Conservation (phyloP, 2,113 vertebrate genomes). For the Alosa alosa region DNA sequence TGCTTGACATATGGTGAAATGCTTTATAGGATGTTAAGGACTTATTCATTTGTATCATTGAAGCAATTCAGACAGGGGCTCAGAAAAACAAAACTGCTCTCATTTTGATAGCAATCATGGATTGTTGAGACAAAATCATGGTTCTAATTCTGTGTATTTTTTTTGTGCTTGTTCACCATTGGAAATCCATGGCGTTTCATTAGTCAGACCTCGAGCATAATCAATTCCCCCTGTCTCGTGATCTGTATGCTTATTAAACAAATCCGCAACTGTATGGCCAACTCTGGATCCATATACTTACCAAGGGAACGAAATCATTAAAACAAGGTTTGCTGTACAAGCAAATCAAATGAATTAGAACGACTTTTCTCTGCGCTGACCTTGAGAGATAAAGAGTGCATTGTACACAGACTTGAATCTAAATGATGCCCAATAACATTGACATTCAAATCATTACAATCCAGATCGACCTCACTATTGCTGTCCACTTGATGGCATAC, state of each 20-base stretch:
- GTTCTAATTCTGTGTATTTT: slow-evolving; percentile 29
- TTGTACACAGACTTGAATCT: not conserved
- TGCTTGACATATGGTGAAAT: no score
- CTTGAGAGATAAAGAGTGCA: not conserved
- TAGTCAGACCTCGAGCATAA: slow-evolving; percentile 30
- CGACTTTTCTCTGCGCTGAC: not conserved
- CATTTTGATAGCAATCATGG: not conserved
- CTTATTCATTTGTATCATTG: not conserved
- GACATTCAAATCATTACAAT: not conserved
- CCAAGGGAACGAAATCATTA: slow-evolving; percentile 14
- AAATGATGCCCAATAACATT: not conserved
- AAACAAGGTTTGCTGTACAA: slow-evolving; percentile 31
- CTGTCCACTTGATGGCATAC: not conserved
- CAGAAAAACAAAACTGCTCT: not conserved
- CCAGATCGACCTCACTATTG: not conserved
- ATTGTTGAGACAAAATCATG: not conserved
- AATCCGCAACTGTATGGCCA: not conserved
- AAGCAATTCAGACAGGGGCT: not conserved
- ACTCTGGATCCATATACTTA: slow-evolving; percentile 7
- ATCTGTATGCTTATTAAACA: slow-evolving; percentile 8
- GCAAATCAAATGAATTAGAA: slow-evolving; percentile 5
- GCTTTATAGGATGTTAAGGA: not conserved
- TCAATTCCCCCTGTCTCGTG: slow-evolving; percentile 26
- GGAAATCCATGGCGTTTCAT: slow-evolving; percentile 47
- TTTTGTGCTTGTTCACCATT: slow-evolving; percentile 25